Percentiles rank a stretch among this genome's conserved stretches.
phyloP scores from a whole-genome alignment of 2,113 vertebrate genomes.

The Xenus cinereus region DNA sequence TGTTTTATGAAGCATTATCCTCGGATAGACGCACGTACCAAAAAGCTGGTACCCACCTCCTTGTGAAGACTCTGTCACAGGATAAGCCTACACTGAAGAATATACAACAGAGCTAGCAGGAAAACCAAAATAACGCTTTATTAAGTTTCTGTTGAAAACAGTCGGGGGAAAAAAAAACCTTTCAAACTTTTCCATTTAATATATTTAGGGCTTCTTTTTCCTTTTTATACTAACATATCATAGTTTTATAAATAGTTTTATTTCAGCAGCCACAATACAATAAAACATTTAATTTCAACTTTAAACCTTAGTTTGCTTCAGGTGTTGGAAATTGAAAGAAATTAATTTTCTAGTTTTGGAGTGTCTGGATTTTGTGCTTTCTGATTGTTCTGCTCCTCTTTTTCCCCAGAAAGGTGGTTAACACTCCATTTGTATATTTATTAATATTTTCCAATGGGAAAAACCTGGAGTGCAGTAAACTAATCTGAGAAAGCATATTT shows the following conservation, averaged over 20 bases:
- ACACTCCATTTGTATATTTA: slow-evolving; percentile 21
- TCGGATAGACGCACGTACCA: background rate
- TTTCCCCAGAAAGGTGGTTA: slow-evolving; percentile 12
- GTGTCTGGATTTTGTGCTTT: background rate
- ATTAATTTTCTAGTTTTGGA: background rate
- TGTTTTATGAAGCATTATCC: background rate
- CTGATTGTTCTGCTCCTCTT: background rate
- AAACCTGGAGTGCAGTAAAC: background rate
- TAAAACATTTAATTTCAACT: background rate
- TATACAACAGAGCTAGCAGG: background rate
- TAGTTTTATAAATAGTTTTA: background rate
- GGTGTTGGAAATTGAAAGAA: background rate
- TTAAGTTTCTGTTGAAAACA: background rate
- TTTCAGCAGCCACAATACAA: background rate
- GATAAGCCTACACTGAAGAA: background rate
- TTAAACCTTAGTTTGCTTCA: background rate
- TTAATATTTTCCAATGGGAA: slow-evolving; percentile 51
- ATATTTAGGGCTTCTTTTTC: background rate
- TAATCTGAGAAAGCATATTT: slow-evolving; percentile 18
- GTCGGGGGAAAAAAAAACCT: background rate
- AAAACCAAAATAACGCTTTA: background rate
- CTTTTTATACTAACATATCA: background rate
- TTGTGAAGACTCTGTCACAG: background rate
- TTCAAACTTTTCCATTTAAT: background rate
- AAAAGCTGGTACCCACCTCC: background rate